Base-by-base conservation (phyloP, 2,888 invertebrate genomes). In the Tetragnatha montana region DNA sequence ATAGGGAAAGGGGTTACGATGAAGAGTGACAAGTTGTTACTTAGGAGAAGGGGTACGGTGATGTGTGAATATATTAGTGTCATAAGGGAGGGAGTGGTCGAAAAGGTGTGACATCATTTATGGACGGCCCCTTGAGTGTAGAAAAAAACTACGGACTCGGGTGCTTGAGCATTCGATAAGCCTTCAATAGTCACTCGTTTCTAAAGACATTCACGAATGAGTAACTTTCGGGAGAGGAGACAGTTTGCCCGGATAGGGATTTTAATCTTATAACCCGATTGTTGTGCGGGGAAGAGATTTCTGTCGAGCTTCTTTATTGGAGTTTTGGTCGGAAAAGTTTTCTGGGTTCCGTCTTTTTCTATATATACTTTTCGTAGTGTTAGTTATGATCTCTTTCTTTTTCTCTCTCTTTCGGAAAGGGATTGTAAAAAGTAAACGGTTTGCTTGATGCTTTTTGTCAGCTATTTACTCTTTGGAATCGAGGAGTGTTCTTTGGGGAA, bases 221-320 rank as follows among this genome's bases (percentile, higher is more conserved):
- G 51, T 82, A 74, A 82, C 73, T 82, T 74, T 82, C 51, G 22
- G 50, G 85, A 70, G 79, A 85, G 21, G 49, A 81, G 79, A 79
- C 78, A 85, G 70, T 78, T 60, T 71, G 68, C 51, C 35, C 70
- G 71, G 50, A 85, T 85, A 71, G 85, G 85, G 78, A 71, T 85
- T 85, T 85, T 85, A 85, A 85, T 85, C 85, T 85, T 79, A 70
- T 85, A 35, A 35, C 71, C 22, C 76, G 69, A 51, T 51, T 85
- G 79, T n/a, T 47, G 51, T 35, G 51, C 14, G 17, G 60, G 14
- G 60, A 60, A 60, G 10, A 60, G 60, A 60, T 60, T 60, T 60
- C 60, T 17, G 60, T 60, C 4, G 14, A 17, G 60, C 12, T 60
- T 10, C 17, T 60, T 12, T 60, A 17, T 60, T 60, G 60, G 60